Evolutionary conservation across 2,888 invertebrate genomes (phyloP).

Genomic region (Linnaemya vulpina): DNA sequence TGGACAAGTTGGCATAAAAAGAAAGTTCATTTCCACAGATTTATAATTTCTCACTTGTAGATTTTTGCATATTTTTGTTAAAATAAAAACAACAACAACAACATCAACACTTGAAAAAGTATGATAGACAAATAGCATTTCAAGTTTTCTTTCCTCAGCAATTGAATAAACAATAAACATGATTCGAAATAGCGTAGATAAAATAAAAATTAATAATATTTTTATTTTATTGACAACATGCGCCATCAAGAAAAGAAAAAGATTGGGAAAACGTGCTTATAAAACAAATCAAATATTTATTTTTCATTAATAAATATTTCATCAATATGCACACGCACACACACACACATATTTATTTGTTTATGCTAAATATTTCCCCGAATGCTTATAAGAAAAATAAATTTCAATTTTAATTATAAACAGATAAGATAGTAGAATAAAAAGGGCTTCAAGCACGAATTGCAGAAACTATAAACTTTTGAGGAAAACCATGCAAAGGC

Average conservation of each 20-base stretch:
- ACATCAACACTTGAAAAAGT: conserved; percentile 7
- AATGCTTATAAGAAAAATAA: background rate
- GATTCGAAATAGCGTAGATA: background rate
- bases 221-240: conserved; percentile 16
- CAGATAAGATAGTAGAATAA: background rate
- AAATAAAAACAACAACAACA: background rate
- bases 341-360: background rate
- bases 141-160: background rate
- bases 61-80: background rate
- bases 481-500: background rate
- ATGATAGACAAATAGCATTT: background rate
- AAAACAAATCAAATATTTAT: conserved; percentile 13
- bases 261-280: background rate
- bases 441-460: background rate
- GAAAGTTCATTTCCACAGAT: background rate
- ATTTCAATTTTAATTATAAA: background rate
- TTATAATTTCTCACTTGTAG: no score
- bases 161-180: conserved; percentile 18
- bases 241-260: background rate
- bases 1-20: no score
- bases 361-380: background rate
- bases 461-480: background rate
- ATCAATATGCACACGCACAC: background rate
- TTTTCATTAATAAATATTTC: conserved; percentile 2
- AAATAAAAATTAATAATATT: background rate